These are phyloP conservation scores for Diploptera punctata DNA, from an alignment of 2,888 invertebrate species.

Conservation along the genomic window DNA sequence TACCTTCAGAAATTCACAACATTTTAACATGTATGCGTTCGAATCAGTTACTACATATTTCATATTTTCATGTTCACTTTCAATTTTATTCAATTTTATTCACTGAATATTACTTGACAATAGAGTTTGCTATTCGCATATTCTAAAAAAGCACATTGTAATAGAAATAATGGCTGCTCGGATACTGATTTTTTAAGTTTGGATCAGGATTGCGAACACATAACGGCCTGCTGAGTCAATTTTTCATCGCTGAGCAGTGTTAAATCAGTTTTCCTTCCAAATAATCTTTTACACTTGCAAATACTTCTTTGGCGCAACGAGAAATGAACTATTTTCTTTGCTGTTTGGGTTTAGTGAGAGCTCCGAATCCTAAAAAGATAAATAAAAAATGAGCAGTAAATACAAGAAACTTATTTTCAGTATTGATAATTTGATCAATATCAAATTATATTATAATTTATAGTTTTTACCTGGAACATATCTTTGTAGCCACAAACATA, in stretches of 20 bases:
- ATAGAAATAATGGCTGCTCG: neutral
- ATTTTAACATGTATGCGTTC: neutral
- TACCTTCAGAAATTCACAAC: conserved; percentile 3
- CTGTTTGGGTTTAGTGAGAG: neutral
- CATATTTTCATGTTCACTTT: neutral
- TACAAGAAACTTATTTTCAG: neutral
- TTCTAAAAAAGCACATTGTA: neutral
- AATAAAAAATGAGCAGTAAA: neutral
- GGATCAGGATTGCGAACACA: neutral
- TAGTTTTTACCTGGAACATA: conserved; percentile 6
- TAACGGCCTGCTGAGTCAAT: neutral
- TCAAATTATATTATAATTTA: neutral
- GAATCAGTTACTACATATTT: conserved; percentile 4
- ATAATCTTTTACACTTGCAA: neutral
- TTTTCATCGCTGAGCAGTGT: neutral
- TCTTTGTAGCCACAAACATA: neutral
- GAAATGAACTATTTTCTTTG: neutral
- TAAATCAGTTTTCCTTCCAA: conserved; percentile 1
- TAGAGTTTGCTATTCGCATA: neutral
- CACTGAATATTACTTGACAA: neutral
- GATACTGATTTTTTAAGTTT: neutral
- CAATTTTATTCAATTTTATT: neutral
- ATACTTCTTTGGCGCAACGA: neutral
- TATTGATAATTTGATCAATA: neutral
- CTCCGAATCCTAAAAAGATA: neutral